Conservation (phyloP, 1,140 invertebrate species). For the Pseudomyrmex flavicornis region DNA sequence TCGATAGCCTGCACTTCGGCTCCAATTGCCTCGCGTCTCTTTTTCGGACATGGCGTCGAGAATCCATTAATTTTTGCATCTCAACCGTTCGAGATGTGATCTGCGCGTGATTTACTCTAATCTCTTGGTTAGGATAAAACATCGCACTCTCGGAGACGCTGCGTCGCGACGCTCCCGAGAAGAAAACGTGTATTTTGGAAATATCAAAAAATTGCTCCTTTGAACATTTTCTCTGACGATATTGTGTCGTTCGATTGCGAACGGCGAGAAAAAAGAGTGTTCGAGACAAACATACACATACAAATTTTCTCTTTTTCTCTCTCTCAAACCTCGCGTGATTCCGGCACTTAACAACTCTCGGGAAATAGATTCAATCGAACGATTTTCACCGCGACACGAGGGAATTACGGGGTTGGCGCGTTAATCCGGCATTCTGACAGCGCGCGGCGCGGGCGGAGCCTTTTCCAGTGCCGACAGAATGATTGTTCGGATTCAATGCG, state of each 20-base stretch:
- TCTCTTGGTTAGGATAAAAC: not conserved
- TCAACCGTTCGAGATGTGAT: not conserved
- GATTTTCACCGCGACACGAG: conserved; percentile 69
- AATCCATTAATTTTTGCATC: conserved; percentile 65
- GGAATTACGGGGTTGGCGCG: conserved; percentile 74
- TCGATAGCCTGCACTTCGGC: conserved; percentile 66
- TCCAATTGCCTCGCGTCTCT: conserved; percentile 50
- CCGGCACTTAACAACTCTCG: conserved; percentile 55
- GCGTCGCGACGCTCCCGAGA: too few relatives aligned
- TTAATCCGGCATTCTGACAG: conserved; percentile 78
- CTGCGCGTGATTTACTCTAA: not conserved
- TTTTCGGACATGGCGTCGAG: conserved; percentile 20
- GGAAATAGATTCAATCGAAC: conserved; percentile 61
- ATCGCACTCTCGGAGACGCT: not conserved
- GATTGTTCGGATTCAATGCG: conserved; percentile 82
- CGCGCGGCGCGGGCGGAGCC: conserved; percentile 58
- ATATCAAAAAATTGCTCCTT: not conserved
- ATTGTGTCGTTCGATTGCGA: not conserved
- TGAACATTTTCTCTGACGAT: too few relatives aligned
- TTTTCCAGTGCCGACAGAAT: conserved; percentile 80
- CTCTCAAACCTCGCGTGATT: conserved; percentile 33
- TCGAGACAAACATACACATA: too few relatives aligned
- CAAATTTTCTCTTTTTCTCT: not conserved
- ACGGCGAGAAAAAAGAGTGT: not conserved
- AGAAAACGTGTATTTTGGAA: not conserved